A percentile compares a stretch with the other conserved stretches of the same genome.
Evolutionary conservation across 2,113 vertebrate genomes (phyloP).

Genomic region (Sturnus vulgaris): DNA sequence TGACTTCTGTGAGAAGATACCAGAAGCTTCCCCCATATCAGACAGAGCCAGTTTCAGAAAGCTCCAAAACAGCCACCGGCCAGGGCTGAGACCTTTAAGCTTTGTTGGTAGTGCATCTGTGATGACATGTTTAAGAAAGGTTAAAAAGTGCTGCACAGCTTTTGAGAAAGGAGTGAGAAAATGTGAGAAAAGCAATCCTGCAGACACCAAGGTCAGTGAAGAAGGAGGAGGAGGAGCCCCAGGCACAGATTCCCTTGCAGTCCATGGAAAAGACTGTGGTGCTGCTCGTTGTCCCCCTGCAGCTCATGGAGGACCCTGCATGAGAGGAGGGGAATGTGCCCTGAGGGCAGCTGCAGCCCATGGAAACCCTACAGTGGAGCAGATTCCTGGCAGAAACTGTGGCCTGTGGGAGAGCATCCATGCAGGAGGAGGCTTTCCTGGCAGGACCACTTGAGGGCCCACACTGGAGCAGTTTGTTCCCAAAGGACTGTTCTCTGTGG

Average conservation of each 20-base stretch:
- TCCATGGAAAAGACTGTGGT: neutral
- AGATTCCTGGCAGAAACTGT: neutral
- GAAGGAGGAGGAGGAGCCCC: neutral
- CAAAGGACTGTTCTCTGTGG: neutral
- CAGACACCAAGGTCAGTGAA: neutral
- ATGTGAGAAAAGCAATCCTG: neutral
- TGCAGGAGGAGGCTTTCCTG: neutral
- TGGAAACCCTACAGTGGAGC: neutral
- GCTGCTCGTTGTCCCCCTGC: fast-evolving
- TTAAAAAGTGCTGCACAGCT: neutral
- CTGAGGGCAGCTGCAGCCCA: neutral
- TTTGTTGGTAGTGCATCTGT: neutral
- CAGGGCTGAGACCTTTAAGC: neutral
- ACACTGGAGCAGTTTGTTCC: neutral
- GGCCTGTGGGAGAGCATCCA: neutral
- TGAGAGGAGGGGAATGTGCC: fast-evolving
- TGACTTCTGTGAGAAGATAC: neutral
- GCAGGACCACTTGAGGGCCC: neutral
- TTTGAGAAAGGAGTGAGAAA: neutral
- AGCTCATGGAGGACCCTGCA: fast-evolving
- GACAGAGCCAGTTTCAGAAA: neutral
- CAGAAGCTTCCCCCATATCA: neutral
- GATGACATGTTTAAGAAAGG: neutral
- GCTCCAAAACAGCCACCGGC: neutral
- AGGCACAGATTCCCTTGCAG: neutral